Conservation (phyloP, 2,113 vertebrate species). For the Pelecanus crispus region DNA sequence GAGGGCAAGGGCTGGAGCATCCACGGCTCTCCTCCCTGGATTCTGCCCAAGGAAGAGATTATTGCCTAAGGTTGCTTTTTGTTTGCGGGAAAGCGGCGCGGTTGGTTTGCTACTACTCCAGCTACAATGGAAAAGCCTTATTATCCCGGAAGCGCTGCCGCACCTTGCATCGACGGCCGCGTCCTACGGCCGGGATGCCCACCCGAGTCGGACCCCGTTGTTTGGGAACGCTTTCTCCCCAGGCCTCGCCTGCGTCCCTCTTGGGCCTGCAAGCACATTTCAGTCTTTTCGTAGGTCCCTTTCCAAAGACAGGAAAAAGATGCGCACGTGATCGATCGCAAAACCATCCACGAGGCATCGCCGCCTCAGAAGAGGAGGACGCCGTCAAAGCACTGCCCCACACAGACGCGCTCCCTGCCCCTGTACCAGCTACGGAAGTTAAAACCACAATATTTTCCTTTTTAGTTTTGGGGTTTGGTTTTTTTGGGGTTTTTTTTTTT, state of each 20-base stretch:
- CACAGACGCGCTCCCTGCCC: neutral
- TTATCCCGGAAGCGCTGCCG: neutral
- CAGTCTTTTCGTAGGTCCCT: rapidly evolving
- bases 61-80: neutral
- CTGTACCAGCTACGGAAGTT: neutral
- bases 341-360: neutral
- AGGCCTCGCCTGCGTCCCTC: neutral
- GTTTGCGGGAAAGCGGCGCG: neutral
- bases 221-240: neutral
- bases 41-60: neutral
- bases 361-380: neutral
- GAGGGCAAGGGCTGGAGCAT: neutral
- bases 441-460: neutral
- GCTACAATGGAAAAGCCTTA: neutral
- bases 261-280: neutral
- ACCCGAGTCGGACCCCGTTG: neutral
- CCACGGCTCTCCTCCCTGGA: neutral
- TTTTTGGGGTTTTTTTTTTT: no score
- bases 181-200: neutral
- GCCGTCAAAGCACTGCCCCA: neutral
- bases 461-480: no score
- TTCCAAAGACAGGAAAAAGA: neutral
- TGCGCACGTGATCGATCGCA: neutral
- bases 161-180: rapidly evolving
- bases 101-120: neutral